phyloP scores from a whole-genome alignment of 2,888 invertebrate species.

The Drosophila percnosoma region DNA sequence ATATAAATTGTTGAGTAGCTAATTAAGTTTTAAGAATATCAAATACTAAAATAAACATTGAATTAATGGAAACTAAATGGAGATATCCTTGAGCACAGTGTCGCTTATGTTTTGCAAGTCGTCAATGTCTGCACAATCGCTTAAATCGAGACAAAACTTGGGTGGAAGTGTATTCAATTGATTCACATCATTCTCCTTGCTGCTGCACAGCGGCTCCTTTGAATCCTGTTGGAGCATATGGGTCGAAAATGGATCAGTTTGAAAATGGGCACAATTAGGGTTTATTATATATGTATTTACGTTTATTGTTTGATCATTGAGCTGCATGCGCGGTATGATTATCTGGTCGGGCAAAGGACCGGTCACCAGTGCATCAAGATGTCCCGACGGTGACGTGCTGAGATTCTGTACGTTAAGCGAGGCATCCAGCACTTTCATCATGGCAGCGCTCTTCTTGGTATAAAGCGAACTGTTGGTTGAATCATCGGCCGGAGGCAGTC shows the following conservation, averaged over 20 bases:
- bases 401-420: conserved; percentile 80
- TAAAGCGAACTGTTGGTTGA: conserved; percentile 46
- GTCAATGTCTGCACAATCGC: conserved; percentile 37
- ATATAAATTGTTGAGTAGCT: conserved; percentile 4
- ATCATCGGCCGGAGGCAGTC: conserved; percentile 27
- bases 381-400: conserved; percentile 83
- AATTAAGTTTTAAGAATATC: conserved; percentile 22
- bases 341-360: conserved; percentile 26
- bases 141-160: conserved; percentile 43
- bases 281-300: conserved; percentile 26
- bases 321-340: conserved; percentile 30
- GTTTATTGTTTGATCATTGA: conserved; percentile 57
- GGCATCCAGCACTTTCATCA: conserved; percentile 79
- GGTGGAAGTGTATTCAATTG: conserved; percentile 17
- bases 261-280: neutral
- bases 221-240: conserved; percentile 33
- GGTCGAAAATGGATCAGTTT: neutral
- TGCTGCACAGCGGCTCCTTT: neutral
- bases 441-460: conserved; percentile 69
- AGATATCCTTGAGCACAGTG: conserved; percentile 71
- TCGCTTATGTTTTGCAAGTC: conserved; percentile 75
- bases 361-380: conserved; percentile 80
- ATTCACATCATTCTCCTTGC: conserved; percentile 33
- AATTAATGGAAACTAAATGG: conserved; percentile 39
- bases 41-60: conserved; percentile 12